Base-by-base conservation (phyloP, 2,113 vertebrate species). In the Drymodes brunneopygia region DNA sequence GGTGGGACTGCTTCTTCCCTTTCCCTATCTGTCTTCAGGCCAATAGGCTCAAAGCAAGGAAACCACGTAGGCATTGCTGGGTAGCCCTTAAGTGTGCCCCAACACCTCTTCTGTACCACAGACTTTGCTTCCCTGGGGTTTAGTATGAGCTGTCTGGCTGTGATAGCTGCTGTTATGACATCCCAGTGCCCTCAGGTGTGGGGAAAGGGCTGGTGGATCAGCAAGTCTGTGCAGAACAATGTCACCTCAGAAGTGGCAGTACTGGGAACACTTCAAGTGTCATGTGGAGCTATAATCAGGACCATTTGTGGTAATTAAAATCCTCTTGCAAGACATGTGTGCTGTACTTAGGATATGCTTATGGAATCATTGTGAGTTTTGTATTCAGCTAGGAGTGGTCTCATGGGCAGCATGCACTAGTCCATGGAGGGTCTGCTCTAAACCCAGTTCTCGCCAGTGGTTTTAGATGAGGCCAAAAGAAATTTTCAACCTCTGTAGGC, bases 401-500 rank as follows among this genome's bases (percentile, higher is more conserved):
- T 51, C 74, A 66, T 0, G 1, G 23, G 27, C 44, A 90, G 50
- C 44, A 56, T 57, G 12, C 24, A 66, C 10, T 72, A 88, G 12
- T 50, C 38, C 12, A 6, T 75, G 58, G 45, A 91, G 53, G 18
- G 33, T 61, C n/a, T 85, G 35, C 6, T 93, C 51, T 86, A 80
- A 94, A 82, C n/a, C 22, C 18, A 13, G 12, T 44, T 93, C 27
- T 38, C 45, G 82, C n/a, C 27, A 62, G 23, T 67, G 56, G 45
- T 62, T 94, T 96, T 73, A 78, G 64, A 81, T 86, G 73, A 88
- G 18, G 16, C 40, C 88, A n/a, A 79, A 90, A 84, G 47, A 77
- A 90, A 64, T 36, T 44, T 90, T 73, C 29, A 80, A 4, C 12
- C 38, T 87, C 64, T 51, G 24, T 66, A 70, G 64, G 28, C 47